A percentile compares a stretch with the other conserved stretches of the same genome.
Conservation (phyloP, 1,140 invertebrate species). For the Battus philenor region DNA sequence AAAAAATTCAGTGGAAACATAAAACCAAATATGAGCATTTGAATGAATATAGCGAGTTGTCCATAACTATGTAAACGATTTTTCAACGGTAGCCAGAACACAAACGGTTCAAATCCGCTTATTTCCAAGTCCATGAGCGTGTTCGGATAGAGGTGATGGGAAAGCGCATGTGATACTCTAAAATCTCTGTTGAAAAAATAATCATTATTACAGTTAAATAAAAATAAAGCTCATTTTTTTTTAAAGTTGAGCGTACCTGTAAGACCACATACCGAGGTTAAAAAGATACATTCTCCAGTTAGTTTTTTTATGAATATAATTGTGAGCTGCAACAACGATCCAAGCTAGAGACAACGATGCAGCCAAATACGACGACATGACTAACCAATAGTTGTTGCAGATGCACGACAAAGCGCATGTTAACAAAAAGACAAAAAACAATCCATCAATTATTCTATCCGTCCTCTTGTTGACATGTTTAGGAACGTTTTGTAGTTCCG, state of each 20-base stretch:
- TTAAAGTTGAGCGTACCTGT: conserved; percentile 59
- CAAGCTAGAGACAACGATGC: conserved; percentile 75
- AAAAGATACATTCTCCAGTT: conserved; percentile 90
- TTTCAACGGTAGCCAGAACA: conserved; percentile 79
- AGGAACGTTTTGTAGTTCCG: conserved; percentile 70
- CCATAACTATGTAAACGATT: conserved; percentile 35
- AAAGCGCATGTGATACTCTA: conserved; percentile 85
- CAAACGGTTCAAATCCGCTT: conserved; percentile 80
- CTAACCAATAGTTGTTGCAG: conserved; percentile 37
- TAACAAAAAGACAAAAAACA: conserved; percentile 36
- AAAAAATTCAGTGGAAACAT: conserved; percentile 31
- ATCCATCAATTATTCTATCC: conserved; percentile 43
- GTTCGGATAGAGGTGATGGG: conserved; percentile 89
- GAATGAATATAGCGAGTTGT: conserved; percentile 34
- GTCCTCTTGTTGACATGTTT: conserved; percentile 28
- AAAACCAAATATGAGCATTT: conserved; percentile 35
- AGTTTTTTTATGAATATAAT: conserved; percentile 87
- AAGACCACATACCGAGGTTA: conserved; percentile 81
- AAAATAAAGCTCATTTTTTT: neutral
- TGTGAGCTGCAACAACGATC: conserved; percentile 81
- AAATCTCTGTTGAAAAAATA: conserved; percentile 78
- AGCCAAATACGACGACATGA: conserved; percentile 34
- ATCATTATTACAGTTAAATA: neutral
- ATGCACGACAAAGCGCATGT: conserved; percentile 43
- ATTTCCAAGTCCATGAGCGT: conserved; percentile 87